Percentiles rank a stretch among this genome's conserved stretches.
Evolutionary conservation across 1,140 invertebrate genomes (phyloP).

Genomic region (Cheumatopsyche charites): DNA sequence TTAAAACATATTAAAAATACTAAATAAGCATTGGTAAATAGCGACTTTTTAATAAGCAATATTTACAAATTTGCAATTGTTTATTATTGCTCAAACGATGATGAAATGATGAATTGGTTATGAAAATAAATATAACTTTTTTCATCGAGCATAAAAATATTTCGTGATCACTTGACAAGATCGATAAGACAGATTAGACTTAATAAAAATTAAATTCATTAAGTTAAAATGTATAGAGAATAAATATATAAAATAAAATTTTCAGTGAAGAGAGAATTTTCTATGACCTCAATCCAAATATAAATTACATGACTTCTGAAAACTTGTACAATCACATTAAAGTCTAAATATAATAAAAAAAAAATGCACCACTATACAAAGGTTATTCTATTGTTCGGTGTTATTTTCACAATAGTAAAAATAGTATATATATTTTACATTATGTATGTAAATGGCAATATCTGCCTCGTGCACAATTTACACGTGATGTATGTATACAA

Average conservation of each 20-base stretch:
- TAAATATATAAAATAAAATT: constrained; percentile 16
- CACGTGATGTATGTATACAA: constrained; percentile 52
- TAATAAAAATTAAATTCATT: constrained; percentile 28
- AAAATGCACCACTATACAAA: constrained; percentile 49
- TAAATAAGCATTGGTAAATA: too few relatives aligned
- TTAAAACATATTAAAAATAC: too few relatives aligned
- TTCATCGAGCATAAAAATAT: neutral
- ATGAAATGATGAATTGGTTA: neutral
- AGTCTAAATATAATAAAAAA: constrained; percentile 32
- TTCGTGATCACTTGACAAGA: neutral
- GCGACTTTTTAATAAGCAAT: too few relatives aligned
- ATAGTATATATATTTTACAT: constrained; percentile 60
- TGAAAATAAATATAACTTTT: neutral
- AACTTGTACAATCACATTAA: constrained; percentile 43
- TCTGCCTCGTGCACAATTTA: constrained; percentile 57
- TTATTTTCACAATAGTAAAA: constrained; percentile 60
- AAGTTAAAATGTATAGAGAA: constrained; percentile 36
- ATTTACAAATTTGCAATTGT: neutral
- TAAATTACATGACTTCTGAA: constrained; percentile 37
- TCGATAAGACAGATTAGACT: constrained; percentile 49
- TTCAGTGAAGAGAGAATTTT: constrained; percentile 40
- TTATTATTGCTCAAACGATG: constrained; percentile 5
- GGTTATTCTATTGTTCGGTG: constrained; percentile 47
- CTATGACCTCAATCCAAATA: constrained; percentile 46
- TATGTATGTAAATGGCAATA: constrained; percentile 53